Conservation (phyloP, 2,888 invertebrate genomes). For the Stenchaetothrips biformis region DNA sequence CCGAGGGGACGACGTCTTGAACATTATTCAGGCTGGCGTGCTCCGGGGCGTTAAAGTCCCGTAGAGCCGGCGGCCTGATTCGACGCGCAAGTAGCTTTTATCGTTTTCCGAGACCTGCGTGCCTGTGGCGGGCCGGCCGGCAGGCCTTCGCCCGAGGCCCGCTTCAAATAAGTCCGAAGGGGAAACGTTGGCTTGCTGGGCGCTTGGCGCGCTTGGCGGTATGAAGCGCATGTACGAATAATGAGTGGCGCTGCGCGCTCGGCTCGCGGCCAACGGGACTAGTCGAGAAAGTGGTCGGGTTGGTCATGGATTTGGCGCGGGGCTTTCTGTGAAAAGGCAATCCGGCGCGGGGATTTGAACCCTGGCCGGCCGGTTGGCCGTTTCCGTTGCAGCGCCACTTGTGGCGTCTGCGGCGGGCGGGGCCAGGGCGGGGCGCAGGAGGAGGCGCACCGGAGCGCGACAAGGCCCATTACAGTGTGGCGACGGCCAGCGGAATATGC, state of each 20-base stretch:
- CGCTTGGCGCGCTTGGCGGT: too few relatives aligned
- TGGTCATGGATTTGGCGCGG: too few relatives aligned
- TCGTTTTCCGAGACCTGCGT: neutral
- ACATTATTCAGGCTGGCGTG: slow-evolving; percentile 12
- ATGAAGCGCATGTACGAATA: too few relatives aligned
- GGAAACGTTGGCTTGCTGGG: too few relatives aligned
- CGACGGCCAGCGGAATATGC: neutral
- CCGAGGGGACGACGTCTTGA: neutral
- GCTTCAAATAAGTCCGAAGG: too few relatives aligned
- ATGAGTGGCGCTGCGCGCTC: too few relatives aligned
- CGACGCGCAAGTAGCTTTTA: slow-evolving; percentile 12
- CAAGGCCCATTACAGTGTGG: neutral
- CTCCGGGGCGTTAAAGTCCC: slow-evolving; percentile 7
- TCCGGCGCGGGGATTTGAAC: too few relatives aligned
- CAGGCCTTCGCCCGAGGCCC: neutral
- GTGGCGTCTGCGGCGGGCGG: neutral
- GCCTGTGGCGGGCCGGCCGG: neutral
- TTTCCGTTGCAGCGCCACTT: neutral
- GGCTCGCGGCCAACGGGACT: too few relatives aligned
- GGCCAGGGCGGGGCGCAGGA: neutral
- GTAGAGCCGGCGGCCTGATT: slow-evolving; percentile 15
- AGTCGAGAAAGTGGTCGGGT: too few relatives aligned
- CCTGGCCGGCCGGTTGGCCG: too few relatives aligned
- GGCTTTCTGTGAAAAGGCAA: too few relatives aligned
- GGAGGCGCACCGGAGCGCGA: too few relatives aligned